Evolutionary conservation across 2,113 vertebrate genomes (phyloP).

Genomic region (Ceyx cyanopectus): DNA sequence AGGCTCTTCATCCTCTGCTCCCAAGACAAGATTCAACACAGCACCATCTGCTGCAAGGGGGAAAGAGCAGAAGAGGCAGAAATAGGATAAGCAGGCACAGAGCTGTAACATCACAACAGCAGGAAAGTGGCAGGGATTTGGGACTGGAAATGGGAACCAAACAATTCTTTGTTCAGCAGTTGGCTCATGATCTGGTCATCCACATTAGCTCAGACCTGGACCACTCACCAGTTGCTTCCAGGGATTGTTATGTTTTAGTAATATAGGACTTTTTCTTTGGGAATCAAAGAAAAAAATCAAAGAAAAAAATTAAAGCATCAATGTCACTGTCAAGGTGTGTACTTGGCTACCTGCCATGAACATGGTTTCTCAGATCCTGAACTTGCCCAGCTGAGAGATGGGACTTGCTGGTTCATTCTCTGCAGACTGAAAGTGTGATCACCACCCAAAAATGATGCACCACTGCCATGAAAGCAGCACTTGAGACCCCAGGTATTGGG

Average conservation of each 20-base stretch:
- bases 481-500: accelerated
- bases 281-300: not conserved
- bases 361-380: not conserved
- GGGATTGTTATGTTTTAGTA: not conserved
- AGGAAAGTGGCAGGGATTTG: too few species aligned
- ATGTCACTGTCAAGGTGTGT: not conserved
- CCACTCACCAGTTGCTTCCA: not conserved
- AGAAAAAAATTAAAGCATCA: not conserved
- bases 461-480: not conserved
- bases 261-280: not conserved
- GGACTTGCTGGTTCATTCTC: not conserved
- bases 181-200: not conserved
- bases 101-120: too few species aligned
- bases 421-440: not conserved
- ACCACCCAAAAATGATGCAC: not conserved
- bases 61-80: too few species aligned
- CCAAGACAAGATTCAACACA: too few species aligned
- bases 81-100: too few species aligned
- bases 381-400: not conserved
- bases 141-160: too few species aligned
- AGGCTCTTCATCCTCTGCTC: too few species aligned
- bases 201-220: not conserved
- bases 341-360: accelerated
- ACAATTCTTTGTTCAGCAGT: too few species aligned
- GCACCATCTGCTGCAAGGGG: too few species aligned